A percentile compares a stretch with the other conserved stretches of the same genome.
Evolutionary conservation across 2,797 vertebrate species (phyloP).

Genomic region (Pangasius sanitwongsei): DNA sequence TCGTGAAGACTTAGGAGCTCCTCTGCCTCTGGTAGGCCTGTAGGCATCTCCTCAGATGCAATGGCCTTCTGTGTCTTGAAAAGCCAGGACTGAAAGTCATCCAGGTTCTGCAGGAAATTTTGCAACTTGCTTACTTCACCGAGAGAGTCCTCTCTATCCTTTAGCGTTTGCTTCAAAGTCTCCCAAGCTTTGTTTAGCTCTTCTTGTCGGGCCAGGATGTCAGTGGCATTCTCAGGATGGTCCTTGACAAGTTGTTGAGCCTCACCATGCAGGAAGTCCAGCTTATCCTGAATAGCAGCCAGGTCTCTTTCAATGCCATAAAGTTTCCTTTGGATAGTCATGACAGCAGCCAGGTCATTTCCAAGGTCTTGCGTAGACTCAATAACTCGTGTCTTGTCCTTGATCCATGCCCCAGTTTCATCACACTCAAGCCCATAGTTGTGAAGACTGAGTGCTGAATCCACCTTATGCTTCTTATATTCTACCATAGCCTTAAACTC

Average conservation of each 20-base stretch:
- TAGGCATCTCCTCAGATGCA: constrained; percentile 86
- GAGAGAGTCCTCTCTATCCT: constrained; percentile 83
- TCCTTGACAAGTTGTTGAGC: constrained; percentile 79
- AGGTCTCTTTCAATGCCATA: constrained; percentile 91
- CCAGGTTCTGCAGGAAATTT: constrained; percentile 91
- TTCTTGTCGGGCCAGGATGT: constrained; percentile 74
- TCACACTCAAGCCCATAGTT: constrained; percentile 92
- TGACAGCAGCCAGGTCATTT: constrained; percentile 86
- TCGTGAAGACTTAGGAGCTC: constrained; percentile 82
- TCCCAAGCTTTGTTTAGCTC: constrained; percentile 80
- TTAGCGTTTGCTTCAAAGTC: constrained; percentile 79
- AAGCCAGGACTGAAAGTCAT: constrained; percentile 94
- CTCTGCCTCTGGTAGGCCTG: constrained; percentile 85
- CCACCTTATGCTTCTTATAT: constrained; percentile 79
- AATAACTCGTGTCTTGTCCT: constrained; percentile 86
- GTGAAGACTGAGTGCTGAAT: constrained; percentile 86
- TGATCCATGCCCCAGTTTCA: constrained; percentile 90
- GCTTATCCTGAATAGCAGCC: constrained; percentile 81
- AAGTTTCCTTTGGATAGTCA: constrained; percentile 94
- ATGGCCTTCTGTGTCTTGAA: constrained; percentile 88
- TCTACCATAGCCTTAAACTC: constrained; percentile 86
- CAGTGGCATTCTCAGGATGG: constrained; percentile 79
- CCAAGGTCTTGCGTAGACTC: constrained; percentile 90
- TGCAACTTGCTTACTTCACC: constrained; percentile 95
- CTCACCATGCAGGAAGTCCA: constrained; percentile 79